Percentiles rank a stretch among this genome's conserved stretches.
Conservation (phyloP, 2,797 vertebrate genomes). For the Melopsittacus undulatus region DNA sequence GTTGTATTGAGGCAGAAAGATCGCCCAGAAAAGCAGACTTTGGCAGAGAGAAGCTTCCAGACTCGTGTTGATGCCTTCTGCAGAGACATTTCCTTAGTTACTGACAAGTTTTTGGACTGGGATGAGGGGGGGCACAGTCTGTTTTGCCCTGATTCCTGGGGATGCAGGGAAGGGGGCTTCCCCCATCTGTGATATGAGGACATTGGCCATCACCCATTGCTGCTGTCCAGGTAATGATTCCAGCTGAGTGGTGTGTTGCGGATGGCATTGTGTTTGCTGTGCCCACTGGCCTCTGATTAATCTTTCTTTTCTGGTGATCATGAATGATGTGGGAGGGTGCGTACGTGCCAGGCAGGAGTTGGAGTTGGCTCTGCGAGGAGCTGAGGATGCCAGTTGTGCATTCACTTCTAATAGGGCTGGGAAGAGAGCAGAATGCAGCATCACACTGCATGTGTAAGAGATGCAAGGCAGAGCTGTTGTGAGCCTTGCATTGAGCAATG, state of each 20-base stretch:
- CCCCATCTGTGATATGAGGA: rapidly evolving
- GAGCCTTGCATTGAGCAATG: neutral
- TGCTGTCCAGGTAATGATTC: neutral
- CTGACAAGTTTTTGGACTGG: neutral
- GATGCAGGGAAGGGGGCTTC: neutral
- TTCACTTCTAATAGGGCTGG: neutral
- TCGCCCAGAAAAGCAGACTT: neutral
- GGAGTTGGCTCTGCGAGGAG: neutral
- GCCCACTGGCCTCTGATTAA: neutral
- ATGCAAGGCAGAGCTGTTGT: neutral
- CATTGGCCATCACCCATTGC: rapidly evolving
- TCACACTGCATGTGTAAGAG: neutral
- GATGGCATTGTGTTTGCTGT: neutral
- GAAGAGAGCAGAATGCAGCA: neutral
- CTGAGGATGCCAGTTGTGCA: neutral
- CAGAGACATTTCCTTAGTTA: neutral
- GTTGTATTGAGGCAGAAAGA: neutral
- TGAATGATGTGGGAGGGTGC: neutral
- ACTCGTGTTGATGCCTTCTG: neutral
- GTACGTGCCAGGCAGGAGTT: rapidly evolving
- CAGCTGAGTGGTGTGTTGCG: neutral
- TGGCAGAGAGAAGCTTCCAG: neutral
- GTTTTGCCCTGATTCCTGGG: neutral
- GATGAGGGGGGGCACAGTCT: neutral
- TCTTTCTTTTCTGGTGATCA: neutral